Conservation (phyloP, 1,140 invertebrate species). For the Bombus fervidus region DNA sequence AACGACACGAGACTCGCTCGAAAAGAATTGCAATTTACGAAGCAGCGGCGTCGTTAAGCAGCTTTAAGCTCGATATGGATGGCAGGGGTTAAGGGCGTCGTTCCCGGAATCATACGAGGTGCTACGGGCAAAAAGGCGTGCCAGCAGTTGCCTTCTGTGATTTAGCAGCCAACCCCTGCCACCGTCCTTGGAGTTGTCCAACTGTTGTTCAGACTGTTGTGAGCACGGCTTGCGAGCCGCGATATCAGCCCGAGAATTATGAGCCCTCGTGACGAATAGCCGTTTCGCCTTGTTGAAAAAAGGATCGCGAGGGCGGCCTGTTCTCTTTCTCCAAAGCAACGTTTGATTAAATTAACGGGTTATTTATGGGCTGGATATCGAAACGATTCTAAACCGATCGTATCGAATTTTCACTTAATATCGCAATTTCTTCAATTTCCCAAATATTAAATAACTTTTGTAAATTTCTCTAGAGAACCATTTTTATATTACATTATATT, state of each 20-base stretch:
- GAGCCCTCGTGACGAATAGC: conserved; percentile 44
- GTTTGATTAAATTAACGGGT: background rate
- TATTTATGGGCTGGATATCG: background rate
- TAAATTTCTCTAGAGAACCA: no score
- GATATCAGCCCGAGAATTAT: conserved; percentile 56
- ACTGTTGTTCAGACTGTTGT: conserved; percentile 58
- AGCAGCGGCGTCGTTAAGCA: conserved; percentile 73
- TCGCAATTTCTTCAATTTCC: no score
- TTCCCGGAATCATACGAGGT: conserved; percentile 54
- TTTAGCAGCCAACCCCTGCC: conserved; percentile 47
- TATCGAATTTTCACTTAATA: no score
- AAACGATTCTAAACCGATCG: no score
- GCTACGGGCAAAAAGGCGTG: conserved; percentile 42
- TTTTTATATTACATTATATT: no score
- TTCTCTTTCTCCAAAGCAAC: background rate
- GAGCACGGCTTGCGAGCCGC: conserved; percentile 34
- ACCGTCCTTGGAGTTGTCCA: conserved; percentile 49
- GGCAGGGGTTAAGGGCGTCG: conserved; percentile 57
- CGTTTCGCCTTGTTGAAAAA: conserved; percentile 8
- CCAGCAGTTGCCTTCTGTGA: conserved; percentile 45
- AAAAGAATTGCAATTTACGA: conserved; percentile 74
- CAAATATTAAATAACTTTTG: no score
- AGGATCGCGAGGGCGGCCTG: background rate
- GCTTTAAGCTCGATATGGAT: conserved; percentile 76
- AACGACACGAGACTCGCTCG: conserved; percentile 15